Evolutionary conservation across 2,113 vertebrate genomes (phyloP).

Genomic region (Cacatua alba): DNA sequence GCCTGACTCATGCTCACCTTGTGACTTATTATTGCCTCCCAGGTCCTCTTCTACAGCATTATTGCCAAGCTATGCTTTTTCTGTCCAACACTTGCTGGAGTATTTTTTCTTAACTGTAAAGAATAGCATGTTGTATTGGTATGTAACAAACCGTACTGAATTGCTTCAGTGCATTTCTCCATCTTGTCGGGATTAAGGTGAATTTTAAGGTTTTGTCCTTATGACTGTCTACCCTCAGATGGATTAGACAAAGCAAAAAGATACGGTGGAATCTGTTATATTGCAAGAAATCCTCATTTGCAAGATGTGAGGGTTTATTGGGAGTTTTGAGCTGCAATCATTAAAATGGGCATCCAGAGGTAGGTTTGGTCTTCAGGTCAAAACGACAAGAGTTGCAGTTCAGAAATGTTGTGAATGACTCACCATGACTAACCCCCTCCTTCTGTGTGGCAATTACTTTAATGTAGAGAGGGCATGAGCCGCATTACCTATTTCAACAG

Average conservation of each 20-base stretch:
- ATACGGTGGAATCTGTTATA: accelerated
- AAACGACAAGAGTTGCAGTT: accelerated
- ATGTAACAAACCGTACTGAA: not conserved
- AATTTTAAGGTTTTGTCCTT: not conserved
- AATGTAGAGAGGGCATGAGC: not conserved
- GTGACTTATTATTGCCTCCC: not conserved
- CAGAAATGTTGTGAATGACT: not conserved
- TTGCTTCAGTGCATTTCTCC: not conserved
- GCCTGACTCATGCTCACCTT: not conserved
- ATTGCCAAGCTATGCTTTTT: not conserved
- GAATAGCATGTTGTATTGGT: not conserved
- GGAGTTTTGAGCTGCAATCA: not conserved
- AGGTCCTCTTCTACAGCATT: not conserved
- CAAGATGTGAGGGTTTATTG: not conserved
- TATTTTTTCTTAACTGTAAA: not conserved
- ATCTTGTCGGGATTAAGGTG: not conserved
- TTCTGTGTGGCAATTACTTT: not conserved
- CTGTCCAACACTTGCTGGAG: not conserved
- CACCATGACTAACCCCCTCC: not conserved
- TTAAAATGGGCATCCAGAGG: not conserved
- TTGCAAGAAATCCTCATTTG: not conserved
- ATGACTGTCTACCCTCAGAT: not conserved
- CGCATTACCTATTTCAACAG: not conserved
- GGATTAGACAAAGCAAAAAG: not conserved
- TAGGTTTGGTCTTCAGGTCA: not conserved